Conservation (phyloP, 2,113 vertebrate species). For the Glaucidium brasilianum region DNA sequence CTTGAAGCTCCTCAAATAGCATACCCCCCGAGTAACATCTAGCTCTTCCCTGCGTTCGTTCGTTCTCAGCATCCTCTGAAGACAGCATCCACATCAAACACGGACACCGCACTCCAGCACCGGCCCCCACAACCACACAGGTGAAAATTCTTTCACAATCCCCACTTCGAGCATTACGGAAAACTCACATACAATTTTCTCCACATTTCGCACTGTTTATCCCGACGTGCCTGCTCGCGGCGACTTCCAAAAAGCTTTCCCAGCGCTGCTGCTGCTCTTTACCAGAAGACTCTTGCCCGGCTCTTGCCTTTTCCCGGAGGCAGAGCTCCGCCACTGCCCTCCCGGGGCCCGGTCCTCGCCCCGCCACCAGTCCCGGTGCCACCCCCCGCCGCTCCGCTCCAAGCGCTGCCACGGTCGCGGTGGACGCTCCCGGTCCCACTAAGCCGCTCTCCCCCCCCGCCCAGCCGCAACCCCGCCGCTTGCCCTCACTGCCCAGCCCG, state of each 20-base stretch:
- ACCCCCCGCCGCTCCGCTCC: neutral
- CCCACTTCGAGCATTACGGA: neutral
- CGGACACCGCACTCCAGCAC: neutral
- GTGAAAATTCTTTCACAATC: neutral
- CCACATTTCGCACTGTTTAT: neutral
- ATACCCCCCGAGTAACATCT: too few relatives aligned
- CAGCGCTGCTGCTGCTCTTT: neutral
- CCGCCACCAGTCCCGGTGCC: neutral
- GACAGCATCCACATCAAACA: neutral
- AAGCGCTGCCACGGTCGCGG: neutral
- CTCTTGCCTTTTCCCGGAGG: neutral
- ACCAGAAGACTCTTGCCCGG: neutral
- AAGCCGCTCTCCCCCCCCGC: neutral
- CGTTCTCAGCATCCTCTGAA: neutral
- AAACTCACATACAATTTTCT: neutral
- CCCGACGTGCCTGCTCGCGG: neutral
- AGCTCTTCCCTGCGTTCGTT: neutral
- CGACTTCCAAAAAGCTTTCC: neutral
- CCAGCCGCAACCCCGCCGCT: neutral
- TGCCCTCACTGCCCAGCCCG: neutral
- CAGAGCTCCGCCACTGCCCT: neutral
- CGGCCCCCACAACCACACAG: neutral
- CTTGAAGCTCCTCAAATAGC: neutral
- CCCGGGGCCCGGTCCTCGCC: neutral
- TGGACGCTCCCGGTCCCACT: neutral